These are phyloP conservation scores for Cyprinodon brontotheroides DNA, from an alignment of 2,113 vertebrate species.

Conservation along the genomic window DNA sequence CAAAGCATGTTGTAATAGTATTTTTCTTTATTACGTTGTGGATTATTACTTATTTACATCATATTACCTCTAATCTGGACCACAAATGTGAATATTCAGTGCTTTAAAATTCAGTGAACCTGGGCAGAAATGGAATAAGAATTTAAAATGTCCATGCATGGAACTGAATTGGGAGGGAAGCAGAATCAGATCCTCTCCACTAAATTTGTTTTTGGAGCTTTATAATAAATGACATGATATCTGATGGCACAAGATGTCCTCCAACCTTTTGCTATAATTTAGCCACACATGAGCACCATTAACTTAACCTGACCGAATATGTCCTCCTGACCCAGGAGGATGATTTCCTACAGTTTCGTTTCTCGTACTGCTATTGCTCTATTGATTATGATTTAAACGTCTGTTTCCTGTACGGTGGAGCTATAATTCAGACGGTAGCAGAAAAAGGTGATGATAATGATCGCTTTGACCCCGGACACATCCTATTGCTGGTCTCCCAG, in stretches of 20 bases:
- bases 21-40: no score
- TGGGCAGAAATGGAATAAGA: no score
- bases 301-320: constrained; percentile 40
- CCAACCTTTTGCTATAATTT: constrained; percentile 36
- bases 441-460: constrained; percentile 74
- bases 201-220: background rate
- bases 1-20: no score
- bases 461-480: constrained; percentile 67
- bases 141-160: no score
- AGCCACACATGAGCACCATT: constrained; percentile 43
- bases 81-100: no score
- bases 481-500: constrained; percentile 64
- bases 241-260: constrained; percentile 42
- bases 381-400: constrained; percentile 81
- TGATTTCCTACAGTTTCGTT: constrained; percentile 66
- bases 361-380: constrained; percentile 69
- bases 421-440: constrained; percentile 66
- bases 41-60: no score
- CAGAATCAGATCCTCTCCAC: background rate
- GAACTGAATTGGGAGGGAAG: background rate
- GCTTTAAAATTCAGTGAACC: no score
- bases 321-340: constrained; percentile 42
- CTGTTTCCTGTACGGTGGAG: constrained; percentile 69
- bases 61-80: no score
- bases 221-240: constrained; percentile 9